Evolutionary conservation across 2,888 invertebrate species (phyloP), one percentile per base, ranked within the genome.

Genomic region (Agonopterix arenella): DNA sequence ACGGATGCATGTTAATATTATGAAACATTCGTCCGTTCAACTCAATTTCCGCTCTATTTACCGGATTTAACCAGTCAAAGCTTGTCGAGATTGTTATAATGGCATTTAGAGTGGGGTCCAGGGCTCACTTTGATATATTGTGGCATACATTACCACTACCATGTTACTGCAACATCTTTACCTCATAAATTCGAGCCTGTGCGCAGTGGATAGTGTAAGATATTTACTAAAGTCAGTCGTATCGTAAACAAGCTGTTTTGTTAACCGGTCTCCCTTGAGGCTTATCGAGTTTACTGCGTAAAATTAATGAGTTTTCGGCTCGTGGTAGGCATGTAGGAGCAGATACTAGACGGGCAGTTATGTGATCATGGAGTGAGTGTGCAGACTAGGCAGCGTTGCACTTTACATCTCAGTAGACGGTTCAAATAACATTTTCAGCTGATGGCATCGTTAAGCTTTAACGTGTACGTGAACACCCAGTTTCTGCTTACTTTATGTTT

Each of bases 401-500:
- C 64, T 68, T 61, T 66, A 64, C 63, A 62, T 66, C 62, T 64
- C 60, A 50, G 52, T 61, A 63, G 28, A 28, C 28, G 28, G 65
- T 65, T 72, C 66, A 67, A 73, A 75, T 76, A 78, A 73, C 74
- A 75, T 64, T 76, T 68, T 59, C 62, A 67, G 62, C 64, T 66
- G 68, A 77, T 73, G 65, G 70, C 70, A 60, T 70, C 74, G 68
- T 76, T 73, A 72, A 69, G 68, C 66, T 70, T 66, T 63, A 69
- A 68, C 64, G 63, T 60, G 69, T 70, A 64, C 67, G 59, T 65
- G 69, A 76, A 72, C 74, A 73, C 69, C 66, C 66, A 62, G 66
- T 75, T 71, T 64, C 67, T 71, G 67, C 65, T 64, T 66, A 68
- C 68, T 76, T 77, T 69, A 73, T 67, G 76, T 70, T 73, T 69